Evolutionary conservation across 2,888 invertebrate genomes (phyloP).

Genomic region (Xylophagus ater): DNA sequence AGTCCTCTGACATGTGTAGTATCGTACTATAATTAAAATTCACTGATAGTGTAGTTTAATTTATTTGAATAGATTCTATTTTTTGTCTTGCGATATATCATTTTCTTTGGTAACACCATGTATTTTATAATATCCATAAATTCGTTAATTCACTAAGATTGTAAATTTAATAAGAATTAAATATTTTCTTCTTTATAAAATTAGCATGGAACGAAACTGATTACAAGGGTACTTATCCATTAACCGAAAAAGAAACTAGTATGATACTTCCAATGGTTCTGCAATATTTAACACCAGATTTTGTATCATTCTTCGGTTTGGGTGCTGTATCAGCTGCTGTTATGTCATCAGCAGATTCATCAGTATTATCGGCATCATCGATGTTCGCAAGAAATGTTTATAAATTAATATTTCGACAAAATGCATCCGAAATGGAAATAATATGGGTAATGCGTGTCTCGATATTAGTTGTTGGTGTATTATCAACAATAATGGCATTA

Average conservation of each 20-base stretch:
- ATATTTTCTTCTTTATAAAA: too few relatives aligned
- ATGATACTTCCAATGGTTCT: slow-evolving; percentile 96
- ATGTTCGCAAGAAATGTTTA: slow-evolving; percentile 99
- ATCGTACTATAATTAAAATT: too few relatives aligned
- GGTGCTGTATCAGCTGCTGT: slow-evolving; percentile 99
- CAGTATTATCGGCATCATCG: slow-evolving; percentile 92
- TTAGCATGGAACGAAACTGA: slow-evolving; percentile 93
- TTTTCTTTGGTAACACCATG: too few relatives aligned
- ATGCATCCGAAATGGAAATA: slow-evolving; percentile 95
- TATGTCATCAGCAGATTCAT: slow-evolving; percentile 99
- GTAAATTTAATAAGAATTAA: too few relatives aligned
- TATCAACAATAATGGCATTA: slow-evolving; percentile 92
- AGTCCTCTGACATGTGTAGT: too few relatives aligned
- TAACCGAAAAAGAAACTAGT: slow-evolving; percentile 68
- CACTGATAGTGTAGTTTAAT: too few relatives aligned
- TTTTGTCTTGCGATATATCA: too few relatives aligned
- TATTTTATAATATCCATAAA: too few relatives aligned
- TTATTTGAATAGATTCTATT: too few relatives aligned
- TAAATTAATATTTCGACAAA: slow-evolving; percentile 90
- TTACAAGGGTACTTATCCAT: slow-evolving; percentile 63
- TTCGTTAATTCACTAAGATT: too few relatives aligned
- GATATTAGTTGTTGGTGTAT: slow-evolving; percentile 82
- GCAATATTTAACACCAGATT: slow-evolving; percentile 90
- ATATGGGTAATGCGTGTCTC: slow-evolving; percentile 90
- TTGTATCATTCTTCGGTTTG: slow-evolving; percentile 93